A percentile compares a stretch with the other conserved stretches of the same genome.
Conservation (phyloP, 2,888 invertebrate genomes). For the Heliconius cydno region DNA sequence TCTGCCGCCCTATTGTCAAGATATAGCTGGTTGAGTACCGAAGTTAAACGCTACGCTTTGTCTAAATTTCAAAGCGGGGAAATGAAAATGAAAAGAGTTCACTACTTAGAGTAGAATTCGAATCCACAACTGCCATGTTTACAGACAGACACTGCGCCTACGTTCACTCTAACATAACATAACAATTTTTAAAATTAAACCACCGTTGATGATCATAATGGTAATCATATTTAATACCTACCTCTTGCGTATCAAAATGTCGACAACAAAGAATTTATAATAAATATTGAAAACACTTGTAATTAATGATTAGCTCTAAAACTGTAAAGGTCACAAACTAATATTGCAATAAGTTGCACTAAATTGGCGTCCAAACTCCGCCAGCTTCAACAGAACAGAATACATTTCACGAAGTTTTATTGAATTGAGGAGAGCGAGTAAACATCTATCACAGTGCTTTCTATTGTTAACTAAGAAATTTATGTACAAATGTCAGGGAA, state of each 20-base stretch:
- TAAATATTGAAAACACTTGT: no score
- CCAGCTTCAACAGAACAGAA: constrained; percentile 1
- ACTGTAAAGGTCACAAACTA: background rate
- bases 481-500: no score
- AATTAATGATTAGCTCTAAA: background rate
- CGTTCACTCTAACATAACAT: no score
- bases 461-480: constrained; percentile 4
- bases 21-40: background rate
- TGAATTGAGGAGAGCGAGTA: background rate
- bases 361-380: constrained; percentile 20
- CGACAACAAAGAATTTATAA: no score
- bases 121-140: background rate
- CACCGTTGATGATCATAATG: no score
- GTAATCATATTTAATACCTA: no score
- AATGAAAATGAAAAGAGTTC: background rate
- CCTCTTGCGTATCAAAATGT: no score
- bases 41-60: background rate
- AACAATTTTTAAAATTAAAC: no score
- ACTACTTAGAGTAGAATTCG: background rate
- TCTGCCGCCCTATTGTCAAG: no score
- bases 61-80: background rate
- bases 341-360: constrained; percentile 11
- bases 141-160: no score
- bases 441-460: constrained; percentile 1
- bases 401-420: constrained; percentile 23